phyloP scores from a whole-genome alignment of 2,113 vertebrate genomes.

The Austrofundulus limnaeus region DNA sequence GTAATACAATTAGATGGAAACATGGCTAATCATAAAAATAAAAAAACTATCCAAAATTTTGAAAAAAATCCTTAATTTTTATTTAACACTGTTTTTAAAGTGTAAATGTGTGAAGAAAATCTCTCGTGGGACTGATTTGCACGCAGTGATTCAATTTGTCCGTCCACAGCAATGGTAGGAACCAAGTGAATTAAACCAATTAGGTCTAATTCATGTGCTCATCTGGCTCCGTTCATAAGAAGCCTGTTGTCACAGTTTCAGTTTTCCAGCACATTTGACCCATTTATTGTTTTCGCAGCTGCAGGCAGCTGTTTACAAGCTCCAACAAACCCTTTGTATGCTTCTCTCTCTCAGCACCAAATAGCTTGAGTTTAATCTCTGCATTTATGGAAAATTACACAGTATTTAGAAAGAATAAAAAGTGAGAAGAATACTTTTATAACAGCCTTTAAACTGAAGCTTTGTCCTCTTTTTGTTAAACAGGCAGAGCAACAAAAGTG shows the following conservation, averaged over 20 bases:
- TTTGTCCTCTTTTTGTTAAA: conserved; percentile 21
- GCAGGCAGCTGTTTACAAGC: neutral
- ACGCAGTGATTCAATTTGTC: neutral
- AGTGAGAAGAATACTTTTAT: conserved; percentile 16
- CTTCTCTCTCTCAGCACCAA: neutral
- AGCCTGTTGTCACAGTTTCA: neutral
- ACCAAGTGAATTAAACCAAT: conserved; percentile 15
- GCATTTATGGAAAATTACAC: neutral
- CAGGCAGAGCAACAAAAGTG: conserved; percentile 29
- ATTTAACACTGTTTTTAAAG: neutral
- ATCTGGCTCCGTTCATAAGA: conserved; percentile 7
- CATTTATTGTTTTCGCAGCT: neutral
- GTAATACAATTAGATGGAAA: too few relatives aligned
- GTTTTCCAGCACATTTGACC: neutral
- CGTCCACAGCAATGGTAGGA: neutral
- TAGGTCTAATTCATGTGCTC: conserved; percentile 12
- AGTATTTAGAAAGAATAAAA: neutral
- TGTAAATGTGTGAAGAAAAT: neutral
- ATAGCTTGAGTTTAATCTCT: neutral
- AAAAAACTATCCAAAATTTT: too few relatives aligned
- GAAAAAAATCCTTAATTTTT: too few relatives aligned
- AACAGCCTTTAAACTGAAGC: conserved; percentile 14
- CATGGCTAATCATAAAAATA: too few relatives aligned
- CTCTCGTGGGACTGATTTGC: neutral
- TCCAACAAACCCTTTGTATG: neutral